Conservation (phyloP, 2,888 invertebrate genomes). For the Drosophila macrospina region DNA sequence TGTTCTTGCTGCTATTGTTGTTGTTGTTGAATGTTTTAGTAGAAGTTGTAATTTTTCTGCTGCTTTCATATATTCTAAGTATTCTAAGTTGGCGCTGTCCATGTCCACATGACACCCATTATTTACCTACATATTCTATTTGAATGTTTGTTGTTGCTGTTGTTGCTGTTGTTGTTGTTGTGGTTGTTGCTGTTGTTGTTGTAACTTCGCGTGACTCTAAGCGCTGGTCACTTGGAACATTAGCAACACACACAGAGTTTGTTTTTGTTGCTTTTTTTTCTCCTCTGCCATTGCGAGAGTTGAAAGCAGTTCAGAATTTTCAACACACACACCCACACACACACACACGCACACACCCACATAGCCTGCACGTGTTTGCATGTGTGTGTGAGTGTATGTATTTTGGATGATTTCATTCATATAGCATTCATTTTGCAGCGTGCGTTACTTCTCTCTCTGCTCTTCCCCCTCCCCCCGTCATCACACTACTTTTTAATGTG, state of each 20-base stretch:
- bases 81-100: slow-evolving; percentile 22
- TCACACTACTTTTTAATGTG: slow-evolving; percentile 16
- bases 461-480: no score
- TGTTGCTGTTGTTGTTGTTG: slow-evolving; percentile 16
- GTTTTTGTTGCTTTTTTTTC: slow-evolving; percentile 43
- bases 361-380: slow-evolving; percentile 24
- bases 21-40: slow-evolving; percentile 20
- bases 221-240: slow-evolving; percentile 77
- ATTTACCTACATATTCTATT: slow-evolving; percentile 51
- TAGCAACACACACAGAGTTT: slow-evolving; percentile 60
- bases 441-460: slow-evolving; percentile 30
- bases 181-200: slow-evolving; percentile 44
- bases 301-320: slow-evolving; percentile 73
- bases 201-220: slow-evolving; percentile 78
- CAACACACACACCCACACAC: slow-evolving; percentile 27
- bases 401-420: slow-evolving; percentile 78
- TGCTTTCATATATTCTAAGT: slow-evolving; percentile 11
- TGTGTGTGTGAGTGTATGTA: slow-evolving; percentile 46
- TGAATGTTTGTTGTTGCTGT: slow-evolving; percentile 24
- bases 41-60: slow-evolving; percentile 10
- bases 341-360: slow-evolving; percentile 12
- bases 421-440: slow-evolving; percentile 31
- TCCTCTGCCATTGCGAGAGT: slow-evolving; percentile 43
- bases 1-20: slow-evolving; percentile 4
- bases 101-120: slow-evolving; percentile 41